Evolutionary conservation across 2,113 vertebrate genomes (phyloP).

Genomic region (Silurus glanis): DNA sequence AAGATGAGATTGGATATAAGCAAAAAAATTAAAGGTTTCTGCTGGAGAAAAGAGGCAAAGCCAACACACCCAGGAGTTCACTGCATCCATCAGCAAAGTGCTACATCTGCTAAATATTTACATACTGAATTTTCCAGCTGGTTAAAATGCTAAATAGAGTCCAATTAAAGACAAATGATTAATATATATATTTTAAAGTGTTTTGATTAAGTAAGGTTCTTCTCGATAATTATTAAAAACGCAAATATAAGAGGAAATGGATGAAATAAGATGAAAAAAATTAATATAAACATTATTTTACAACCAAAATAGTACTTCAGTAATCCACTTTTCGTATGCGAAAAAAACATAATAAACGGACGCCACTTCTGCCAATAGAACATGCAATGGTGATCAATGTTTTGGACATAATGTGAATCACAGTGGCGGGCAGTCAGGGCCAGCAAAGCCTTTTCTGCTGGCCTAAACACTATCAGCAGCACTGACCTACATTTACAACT

Average conservation of each 20-base stretch:
- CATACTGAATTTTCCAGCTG: background rate
- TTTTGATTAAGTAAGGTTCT: slow-evolving; percentile 5
- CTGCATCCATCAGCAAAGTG: slow-evolving; percentile 11
- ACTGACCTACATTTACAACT: too few species aligned
- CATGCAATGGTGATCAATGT: background rate
- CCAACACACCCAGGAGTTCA: slow-evolving; percentile 10
- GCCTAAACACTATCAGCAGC: too few species aligned
- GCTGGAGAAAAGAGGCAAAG: background rate
- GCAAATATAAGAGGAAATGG: too few species aligned
- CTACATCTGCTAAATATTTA: slow-evolving; percentile 18
- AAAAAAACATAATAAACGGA: too few species aligned
- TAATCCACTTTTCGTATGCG: too few species aligned
- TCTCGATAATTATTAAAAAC: background rate
- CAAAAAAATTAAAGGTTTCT: slow-evolving; percentile 1
- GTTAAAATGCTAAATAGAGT: slow-evolving; percentile 24
- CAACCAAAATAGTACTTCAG: background rate
- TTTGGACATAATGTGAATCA: background rate
- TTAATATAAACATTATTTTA: slow-evolving; percentile 26
- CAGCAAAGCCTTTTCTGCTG: too few species aligned
- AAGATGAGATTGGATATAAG: slow-evolving; percentile 9
- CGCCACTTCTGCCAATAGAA: background rate
- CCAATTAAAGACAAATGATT: background rate
- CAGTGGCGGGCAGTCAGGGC: too few species aligned
- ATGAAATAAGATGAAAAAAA: background rate
- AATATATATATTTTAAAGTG: too few species aligned